Evolutionary conservation across 2,888 invertebrate species (phyloP), one percentile per base, ranked within the genome.

Genomic region (Charanyca ferruginea): DNA sequence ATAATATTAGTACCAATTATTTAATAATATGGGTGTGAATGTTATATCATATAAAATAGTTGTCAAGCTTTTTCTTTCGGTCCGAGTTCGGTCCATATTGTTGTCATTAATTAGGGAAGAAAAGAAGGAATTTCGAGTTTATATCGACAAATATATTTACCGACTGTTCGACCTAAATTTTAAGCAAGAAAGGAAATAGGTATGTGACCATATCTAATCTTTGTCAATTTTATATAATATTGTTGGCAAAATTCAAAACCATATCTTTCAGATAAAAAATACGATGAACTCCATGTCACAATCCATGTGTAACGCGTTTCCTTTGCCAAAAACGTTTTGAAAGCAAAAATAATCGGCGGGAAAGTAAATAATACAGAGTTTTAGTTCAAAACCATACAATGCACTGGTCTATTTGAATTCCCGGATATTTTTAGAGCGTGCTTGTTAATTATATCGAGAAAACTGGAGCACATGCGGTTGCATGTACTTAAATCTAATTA

Each of bases 361-460:
- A 79, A 80, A 79, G 18, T 62, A 57, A 74, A 57, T 62, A 68
- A 58, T 16, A 41, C 23, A 25, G 57, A 42, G 35, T 69, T 67
- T 64, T 53, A 48, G 18, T 52, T 49, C 52, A 35, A 66, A 65
- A 71, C 38, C 5, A 42, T 65, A 73, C 70, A 78, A 65, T 83
- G 73, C 74, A 62, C 52, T 67, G 54, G 7, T 54, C 64, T 74
- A 72, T 76, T 70, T 66, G 61, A 73, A 75, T 83, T 74, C 72
- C 61, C 64, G 65, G 81, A 83, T 88, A 90, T 88, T 86, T 89
- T 87, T 90, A 88, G 89, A 85, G 61, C 75, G 51, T 73, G 82
- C 78, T 79, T 81, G 89, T 86, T 93, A 92, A 91, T 91, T 91
- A 88, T 91, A 90, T 84, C 86, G 83, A 83, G 85, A 79, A 84